Percentiles rank a stretch among this genome's conserved stretches.
Evolutionary conservation across 2,888 invertebrate species (phyloP).

Genomic region (Coecobrya sp.): DNA sequence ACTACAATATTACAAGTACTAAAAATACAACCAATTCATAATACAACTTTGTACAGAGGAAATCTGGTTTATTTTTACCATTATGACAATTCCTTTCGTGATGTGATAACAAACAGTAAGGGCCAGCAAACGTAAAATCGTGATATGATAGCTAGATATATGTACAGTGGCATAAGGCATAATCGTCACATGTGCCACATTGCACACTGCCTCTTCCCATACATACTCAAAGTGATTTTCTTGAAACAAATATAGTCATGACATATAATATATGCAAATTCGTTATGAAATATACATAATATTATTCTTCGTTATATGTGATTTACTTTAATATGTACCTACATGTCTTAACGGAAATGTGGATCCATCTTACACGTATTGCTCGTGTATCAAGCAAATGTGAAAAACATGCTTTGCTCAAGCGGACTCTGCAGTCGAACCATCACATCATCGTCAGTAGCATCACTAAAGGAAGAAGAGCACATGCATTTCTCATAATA

Average conservation of each 20-base stretch:
- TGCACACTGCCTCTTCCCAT: not conserved
- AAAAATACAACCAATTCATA: not conserved
- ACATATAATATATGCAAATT: constrained; percentile 3
- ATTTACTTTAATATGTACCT: not conserved
- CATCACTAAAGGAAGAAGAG: not conserved
- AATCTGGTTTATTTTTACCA: constrained; percentile 38
- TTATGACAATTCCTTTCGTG: not conserved
- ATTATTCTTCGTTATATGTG: not conserved
- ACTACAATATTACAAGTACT: not conserved
- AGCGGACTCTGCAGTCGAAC: constrained; percentile 39
- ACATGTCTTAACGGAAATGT: not conserved
- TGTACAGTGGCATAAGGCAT: not conserved
- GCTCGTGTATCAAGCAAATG: constrained; percentile 70
- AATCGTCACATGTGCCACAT: not conserved
- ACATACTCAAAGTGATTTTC: not conserved
- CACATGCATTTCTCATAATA: constrained; percentile 60
- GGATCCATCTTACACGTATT: constrained; percentile 51
- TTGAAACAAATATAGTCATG: not conserved
- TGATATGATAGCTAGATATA: not conserved
- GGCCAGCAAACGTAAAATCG: not conserved
- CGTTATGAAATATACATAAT: constrained; percentile 17
- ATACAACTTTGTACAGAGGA: constrained; percentile 6
- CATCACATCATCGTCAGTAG: constrained; percentile 1
- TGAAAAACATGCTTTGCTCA: constrained; percentile 57
- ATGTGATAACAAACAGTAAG: not conserved